Conservation (phyloP, 2,888 invertebrate genomes). For the Anaspis maculata region DNA sequence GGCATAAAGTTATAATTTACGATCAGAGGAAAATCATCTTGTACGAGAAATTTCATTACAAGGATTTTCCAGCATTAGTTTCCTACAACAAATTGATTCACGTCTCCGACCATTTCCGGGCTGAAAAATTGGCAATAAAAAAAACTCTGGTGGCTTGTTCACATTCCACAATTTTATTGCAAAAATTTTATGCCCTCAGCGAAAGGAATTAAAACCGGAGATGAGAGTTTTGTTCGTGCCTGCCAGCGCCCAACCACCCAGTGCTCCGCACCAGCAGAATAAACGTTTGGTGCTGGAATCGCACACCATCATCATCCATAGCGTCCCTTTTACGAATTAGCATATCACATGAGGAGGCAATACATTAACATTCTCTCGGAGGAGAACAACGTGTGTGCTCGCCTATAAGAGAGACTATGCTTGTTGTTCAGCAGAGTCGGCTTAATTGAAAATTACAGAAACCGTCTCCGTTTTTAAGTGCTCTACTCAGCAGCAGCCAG, state of each 20-base stretch:
- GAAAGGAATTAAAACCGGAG: too few relatives aligned
- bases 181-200: too few relatives aligned
- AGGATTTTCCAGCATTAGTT: slow-evolving; percentile 20
- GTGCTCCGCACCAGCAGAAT: too few relatives aligned
- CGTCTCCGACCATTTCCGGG: slow-evolving; percentile 12
- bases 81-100: slow-evolving; percentile 21
- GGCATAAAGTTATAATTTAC: slow-evolving; percentile 18
- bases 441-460: slow-evolving; percentile 11
- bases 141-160: slow-evolving; percentile 4
- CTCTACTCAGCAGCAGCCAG: too few relatives aligned
- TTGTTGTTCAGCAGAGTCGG: slow-evolving; percentile 13
- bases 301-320: background rate
- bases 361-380: slow-evolving; percentile 10
- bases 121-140: slow-evolving; percentile 14
- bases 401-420: slow-evolving; percentile 4
- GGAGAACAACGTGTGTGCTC: background rate
- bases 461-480: slow-evolving; percentile 21
- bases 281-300: too few relatives aligned
- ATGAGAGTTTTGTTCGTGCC: too few relatives aligned
- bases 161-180: slow-evolving; percentile 9
- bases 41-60: slow-evolving; percentile 19
- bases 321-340: background rate
- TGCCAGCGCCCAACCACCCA: too few relatives aligned
- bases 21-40: slow-evolving; percentile 14
- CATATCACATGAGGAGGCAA: too few relatives aligned